Evolutionary conservation across 2,113 vertebrate genomes (phyloP).

Genomic region (Apeltes quadracus): DNA sequence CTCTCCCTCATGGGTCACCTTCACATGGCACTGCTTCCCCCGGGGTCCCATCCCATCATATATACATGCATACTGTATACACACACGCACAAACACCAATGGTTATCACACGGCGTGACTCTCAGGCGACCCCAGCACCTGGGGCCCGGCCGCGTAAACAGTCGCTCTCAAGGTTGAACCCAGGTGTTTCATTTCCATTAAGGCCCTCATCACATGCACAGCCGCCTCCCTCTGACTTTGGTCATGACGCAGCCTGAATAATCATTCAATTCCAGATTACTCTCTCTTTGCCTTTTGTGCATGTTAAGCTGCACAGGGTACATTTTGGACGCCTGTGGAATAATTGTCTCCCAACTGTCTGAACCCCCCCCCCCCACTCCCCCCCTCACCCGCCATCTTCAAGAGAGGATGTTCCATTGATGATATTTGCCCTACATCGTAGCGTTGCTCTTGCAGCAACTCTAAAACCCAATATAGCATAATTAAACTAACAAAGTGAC

Average conservation of each 20-base stretch:
- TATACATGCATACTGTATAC: conserved; percentile 57
- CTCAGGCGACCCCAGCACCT: conserved; percentile 68
- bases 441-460: conserved; percentile 74
- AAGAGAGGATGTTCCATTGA: conserved; percentile 79
- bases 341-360: conserved; percentile 73
- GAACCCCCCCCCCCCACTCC: too few species aligned
- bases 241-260: conserved; percentile 67
- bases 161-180: conserved; percentile 76
- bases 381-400: conserved; percentile 69
- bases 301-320: conserved; percentile 62
- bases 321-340: conserved; percentile 76
- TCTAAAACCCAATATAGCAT: conserved; percentile 78
- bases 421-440: conserved; percentile 78
- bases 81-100: conserved; percentile 32
- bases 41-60: conserved; percentile 69
- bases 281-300: conserved; percentile 66
- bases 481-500: conserved; percentile 84
- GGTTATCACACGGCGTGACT: conserved; percentile 48
- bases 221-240: conserved; percentile 70
- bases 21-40: conserved; percentile 70
- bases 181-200: conserved; percentile 80
- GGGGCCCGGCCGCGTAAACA: conserved; percentile 71
- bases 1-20: conserved; percentile 78
- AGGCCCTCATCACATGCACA: conserved; percentile 65
- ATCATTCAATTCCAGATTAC: conserved; percentile 72